These are phyloP conservation scores for Acanthaster planci DNA, from an alignment of 35 echinoderm and acorn worm species.

Conservation along the genomic window DNA sequence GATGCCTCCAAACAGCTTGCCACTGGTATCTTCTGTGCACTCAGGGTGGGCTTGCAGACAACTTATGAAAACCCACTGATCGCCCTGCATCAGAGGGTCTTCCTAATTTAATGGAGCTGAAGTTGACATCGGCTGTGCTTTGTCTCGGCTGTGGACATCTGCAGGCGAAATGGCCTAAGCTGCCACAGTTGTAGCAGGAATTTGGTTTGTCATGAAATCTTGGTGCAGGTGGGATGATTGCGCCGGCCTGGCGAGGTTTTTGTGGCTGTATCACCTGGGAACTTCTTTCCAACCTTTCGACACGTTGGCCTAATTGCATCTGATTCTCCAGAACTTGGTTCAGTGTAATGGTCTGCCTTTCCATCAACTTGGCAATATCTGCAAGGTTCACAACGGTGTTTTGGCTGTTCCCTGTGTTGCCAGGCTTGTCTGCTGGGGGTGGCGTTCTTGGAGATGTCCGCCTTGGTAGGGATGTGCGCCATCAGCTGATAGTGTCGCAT, in stretches of 20 bases:
- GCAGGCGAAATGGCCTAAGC: constrained; percentile 3
- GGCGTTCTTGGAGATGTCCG: too few relatives aligned
- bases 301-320: not conserved
- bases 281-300: not conserved
- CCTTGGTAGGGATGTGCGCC: too few relatives aligned
- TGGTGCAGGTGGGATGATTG: too few relatives aligned
- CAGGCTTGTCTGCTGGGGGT: too few relatives aligned
- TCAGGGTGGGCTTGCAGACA: not conserved
- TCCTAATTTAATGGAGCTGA: not conserved
- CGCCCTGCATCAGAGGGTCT: too few relatives aligned
- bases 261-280: constrained; percentile 43
- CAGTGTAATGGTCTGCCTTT: not conserved
- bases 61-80: too few relatives aligned
- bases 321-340: not conserved
- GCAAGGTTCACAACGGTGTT: not conserved
- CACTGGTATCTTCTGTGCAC: not conserved
- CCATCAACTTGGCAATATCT: not conserved
- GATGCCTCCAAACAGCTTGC: not conserved
- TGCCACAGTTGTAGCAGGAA: constrained; percentile 11
- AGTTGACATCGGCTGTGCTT: not conserved
- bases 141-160: not conserved
- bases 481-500: not conserved
- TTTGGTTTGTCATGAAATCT: too few relatives aligned
- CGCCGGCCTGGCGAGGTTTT: too few relatives aligned
- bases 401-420: too few relatives aligned